These are phyloP conservation scores for Heliconius congener DNA, from an alignment of 1,140 invertebrate genomes.

Conservation along the genomic window DNA sequence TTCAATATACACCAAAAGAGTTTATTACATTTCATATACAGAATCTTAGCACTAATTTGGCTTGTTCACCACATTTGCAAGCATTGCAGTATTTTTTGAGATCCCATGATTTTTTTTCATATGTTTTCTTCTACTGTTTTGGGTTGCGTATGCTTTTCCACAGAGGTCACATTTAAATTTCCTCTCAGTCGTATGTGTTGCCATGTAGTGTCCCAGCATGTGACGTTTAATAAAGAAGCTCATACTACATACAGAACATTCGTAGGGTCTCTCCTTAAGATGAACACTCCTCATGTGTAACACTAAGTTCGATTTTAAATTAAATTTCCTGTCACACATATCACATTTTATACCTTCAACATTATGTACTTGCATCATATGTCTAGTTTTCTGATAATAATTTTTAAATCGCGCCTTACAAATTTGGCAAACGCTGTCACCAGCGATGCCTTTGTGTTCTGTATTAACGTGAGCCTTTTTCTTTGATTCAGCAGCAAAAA, in stretches of 20 bases:
- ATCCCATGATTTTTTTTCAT: slow-evolving; percentile 75
- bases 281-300: slow-evolving; percentile 72
- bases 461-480: slow-evolving; percentile 71
- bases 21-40: slow-evolving; percentile 17
- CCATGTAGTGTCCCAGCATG: slow-evolving; percentile 70
- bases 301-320: slow-evolving; percentile 69
- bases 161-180: slow-evolving; percentile 72
- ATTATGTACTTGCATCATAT: slow-evolving; percentile 73
- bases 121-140: slow-evolving; percentile 69
- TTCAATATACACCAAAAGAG: not conserved
- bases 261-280: slow-evolving; percentile 68
- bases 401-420: slow-evolving; percentile 74
- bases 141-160: slow-evolving; percentile 70
- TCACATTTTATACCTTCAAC: slow-evolving; percentile 70
- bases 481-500: slow-evolving; percentile 68
- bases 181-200: slow-evolving; percentile 72
- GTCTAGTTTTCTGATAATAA: slow-evolving; percentile 74
- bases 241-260: slow-evolving; percentile 72
- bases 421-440: slow-evolving; percentile 70
- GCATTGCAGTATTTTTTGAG: slow-evolving; percentile 46
- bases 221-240: slow-evolving; percentile 72
- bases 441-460: slow-evolving; percentile 73
- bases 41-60: slow-evolving; percentile 26
- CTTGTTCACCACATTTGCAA: slow-evolving; percentile 19
- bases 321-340: slow-evolving; percentile 70